phyloP scores from a whole-genome alignment of 2,113 vertebrate species.

The Odontophorus gujanensis region DNA sequence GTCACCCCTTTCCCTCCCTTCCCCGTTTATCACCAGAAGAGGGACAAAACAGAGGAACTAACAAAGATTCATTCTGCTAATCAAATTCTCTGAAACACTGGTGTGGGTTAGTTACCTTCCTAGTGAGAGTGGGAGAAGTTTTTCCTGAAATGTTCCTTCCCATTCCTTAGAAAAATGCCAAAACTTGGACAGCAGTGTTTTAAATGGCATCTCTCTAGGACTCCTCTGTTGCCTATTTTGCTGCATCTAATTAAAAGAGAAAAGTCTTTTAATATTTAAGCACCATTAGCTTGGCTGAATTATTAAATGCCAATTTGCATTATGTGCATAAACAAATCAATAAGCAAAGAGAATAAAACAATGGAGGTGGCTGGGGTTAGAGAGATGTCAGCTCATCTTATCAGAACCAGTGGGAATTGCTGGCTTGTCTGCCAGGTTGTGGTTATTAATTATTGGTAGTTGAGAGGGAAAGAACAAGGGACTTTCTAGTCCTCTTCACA shows the following conservation, averaged over 20 bases:
- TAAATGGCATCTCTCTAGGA: constrained; percentile 40
- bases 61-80: constrained; percentile 22
- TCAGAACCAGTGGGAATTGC: constrained; percentile 24
- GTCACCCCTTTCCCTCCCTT: not conserved
- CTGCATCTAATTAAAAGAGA: constrained; percentile 80
- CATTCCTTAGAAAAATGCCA: not conserved
- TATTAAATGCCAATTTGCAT: constrained; percentile 83
- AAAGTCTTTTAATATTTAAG: constrained; percentile 81
- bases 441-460: constrained; percentile 34
- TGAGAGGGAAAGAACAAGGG: not conserved
- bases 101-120: not conserved
- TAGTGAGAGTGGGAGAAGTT: not conserved
- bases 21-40: not conserved
- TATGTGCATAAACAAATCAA: constrained; percentile 78
- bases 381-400: constrained; percentile 65
- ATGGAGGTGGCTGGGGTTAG: constrained; percentile 4
- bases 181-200: constrained; percentile 4
- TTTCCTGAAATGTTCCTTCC: not conserved
- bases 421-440: not conserved
- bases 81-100: constrained; percentile 32
- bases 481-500: not conserved
- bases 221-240: constrained; percentile 69
- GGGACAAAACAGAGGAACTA: constrained; percentile 25
- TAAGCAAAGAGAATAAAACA: constrained; percentile 73
- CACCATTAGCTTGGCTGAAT: constrained; percentile 79